Base-by-base conservation (phyloP, 2,113 vertebrate genomes). In the Hiodon tergisus region DNA sequence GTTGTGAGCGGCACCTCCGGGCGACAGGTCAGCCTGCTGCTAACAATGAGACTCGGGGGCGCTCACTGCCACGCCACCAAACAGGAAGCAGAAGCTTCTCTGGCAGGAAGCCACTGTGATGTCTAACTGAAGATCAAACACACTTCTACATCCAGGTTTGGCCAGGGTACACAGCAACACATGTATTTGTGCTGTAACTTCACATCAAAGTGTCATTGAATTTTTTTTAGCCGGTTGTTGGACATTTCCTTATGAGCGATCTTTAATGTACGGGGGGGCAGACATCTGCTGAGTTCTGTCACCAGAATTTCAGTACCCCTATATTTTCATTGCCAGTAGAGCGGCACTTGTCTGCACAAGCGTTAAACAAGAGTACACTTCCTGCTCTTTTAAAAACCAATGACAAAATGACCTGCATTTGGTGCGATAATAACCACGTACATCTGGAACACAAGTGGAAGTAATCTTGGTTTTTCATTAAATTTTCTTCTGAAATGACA, bases 181-280 rank as follows among this genome's bases (percentile, higher is more conserved):
- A 78, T 3, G 69, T 86, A 83, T 90, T 87, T 88, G 86, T 86
- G 83, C 84, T 85, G 84, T 80, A 79, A 81, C 71, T 82, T 74
- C 69, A 75, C 72, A 86, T 88, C 87, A 90, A 89, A 89, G 88
- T 53, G 75, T 77, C 14, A 69, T 13, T 48, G 58, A 53, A 48
- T 9, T 83, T 90, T 86, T 88, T 90, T 88, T 90, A 85, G 85
- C 86, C 80, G 79, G 76, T 47, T 6, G 80, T 77, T 82, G 77
- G 85, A 89, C 85, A 82, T 86, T 90, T 91, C 88, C 87, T 85
- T 86, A 87, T 84, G 83, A 81, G 85, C 77, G 76, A 55, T 14
- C 78, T 89, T 89, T 89, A 86, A 90, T 89, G 88, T 86, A 72
- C 67, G 67, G 71, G 77, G 67, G 66, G 59, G 74, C 74, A 69